Evolutionary conservation across 37 sponge, comb jelly and placozoan genomes (phyloP).

Genomic region (Axinella damicornis): DNA sequence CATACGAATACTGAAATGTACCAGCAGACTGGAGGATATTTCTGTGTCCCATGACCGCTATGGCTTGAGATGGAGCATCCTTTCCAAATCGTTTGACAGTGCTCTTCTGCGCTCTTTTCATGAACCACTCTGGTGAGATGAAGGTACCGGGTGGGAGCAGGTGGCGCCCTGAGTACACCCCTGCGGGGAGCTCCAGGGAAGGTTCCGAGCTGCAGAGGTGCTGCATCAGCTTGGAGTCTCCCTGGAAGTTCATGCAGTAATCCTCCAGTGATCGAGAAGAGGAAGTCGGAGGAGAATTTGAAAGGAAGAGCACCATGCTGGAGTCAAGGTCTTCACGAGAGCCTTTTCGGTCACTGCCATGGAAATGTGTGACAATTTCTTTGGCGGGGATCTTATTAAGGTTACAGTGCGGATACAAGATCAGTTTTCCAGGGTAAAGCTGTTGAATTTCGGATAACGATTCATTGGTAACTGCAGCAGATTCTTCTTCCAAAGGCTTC

Average conservation of each 20-base stretch:
- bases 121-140: slow-evolving; percentile 18
- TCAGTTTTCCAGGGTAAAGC: slow-evolving; percentile 55
- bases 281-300: slow-evolving; percentile 3
- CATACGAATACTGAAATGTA: slow-evolving; percentile 63
- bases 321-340: slow-evolving; percentile 34
- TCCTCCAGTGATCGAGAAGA: neutral
- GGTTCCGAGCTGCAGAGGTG: slow-evolving; percentile 35
- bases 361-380: slow-evolving; percentile 62
- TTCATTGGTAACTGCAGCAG: neutral
- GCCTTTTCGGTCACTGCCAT: neutral
- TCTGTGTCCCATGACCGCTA: slow-evolving; percentile 13
- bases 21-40: slow-evolving; percentile 27
- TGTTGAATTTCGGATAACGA: slow-evolving; percentile 48
- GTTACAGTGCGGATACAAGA: slow-evolving; percentile 78
- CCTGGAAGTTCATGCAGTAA: slow-evolving; percentile 13
- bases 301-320: slow-evolving; percentile 66
- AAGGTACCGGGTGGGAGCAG: slow-evolving; percentile 55
- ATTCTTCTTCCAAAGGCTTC: neutral
- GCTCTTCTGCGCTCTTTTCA: slow-evolving; percentile 38
- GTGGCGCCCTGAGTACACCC: slow-evolving; percentile 60
- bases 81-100: slow-evolving; percentile 50
- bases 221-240: slow-evolving; percentile 25
- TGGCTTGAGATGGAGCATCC: slow-evolving; percentile 50
- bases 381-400: slow-evolving; percentile 24
- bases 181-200: slow-evolving; percentile 33